A percentile compares a stretch with the other conserved stretches of the same genome.
phyloP scores from a whole-genome alignment of 2,888 invertebrate genomes.

The Pristionchus fissidentatus region DNA sequence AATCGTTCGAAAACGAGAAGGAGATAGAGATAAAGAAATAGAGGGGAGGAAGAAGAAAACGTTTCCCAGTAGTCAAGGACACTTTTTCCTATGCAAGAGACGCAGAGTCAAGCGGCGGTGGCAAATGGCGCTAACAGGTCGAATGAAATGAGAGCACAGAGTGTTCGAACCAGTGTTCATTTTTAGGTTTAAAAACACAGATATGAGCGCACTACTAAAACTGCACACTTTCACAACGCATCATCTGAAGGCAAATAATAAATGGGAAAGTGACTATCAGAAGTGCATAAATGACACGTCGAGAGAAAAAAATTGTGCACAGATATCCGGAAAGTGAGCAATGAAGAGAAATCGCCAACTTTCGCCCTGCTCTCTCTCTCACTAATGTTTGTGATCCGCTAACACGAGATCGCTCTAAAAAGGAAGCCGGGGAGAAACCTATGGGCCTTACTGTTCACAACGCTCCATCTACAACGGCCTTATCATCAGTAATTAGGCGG shows the following conservation, averaged over 20 bases:
- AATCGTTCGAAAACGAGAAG: too few relatives aligned
- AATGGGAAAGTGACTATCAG: neutral
- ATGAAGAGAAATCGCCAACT: slow-evolving; percentile 20
- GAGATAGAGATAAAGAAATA: neutral
- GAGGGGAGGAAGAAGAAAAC: neutral
- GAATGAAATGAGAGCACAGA: too few relatives aligned
- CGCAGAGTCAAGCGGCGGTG: neutral
- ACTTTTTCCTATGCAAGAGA: slow-evolving; percentile 18
- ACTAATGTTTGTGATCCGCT: slow-evolving; percentile 8
- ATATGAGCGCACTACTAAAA: too few relatives aligned
- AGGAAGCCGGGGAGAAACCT: too few relatives aligned
- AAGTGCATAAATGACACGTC: neutral
- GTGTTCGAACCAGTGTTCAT: too few relatives aligned
- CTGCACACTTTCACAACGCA: too few relatives aligned
- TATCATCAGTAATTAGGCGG: neutral
- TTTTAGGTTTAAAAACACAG: too few relatives aligned
- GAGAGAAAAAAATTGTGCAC: neutral
- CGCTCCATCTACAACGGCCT: neutral
- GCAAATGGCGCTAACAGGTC: neutral
- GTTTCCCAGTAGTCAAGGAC: neutral
- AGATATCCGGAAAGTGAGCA: neutral
- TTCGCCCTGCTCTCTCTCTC: slow-evolving; percentile 16
- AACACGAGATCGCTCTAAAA: slow-evolving; percentile 4
- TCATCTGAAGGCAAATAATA: neutral
- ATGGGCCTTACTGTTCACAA: too few relatives aligned